Conservation (phyloP, 2,113 vertebrate genomes). For the Nothoprocta pentlandii region DNA sequence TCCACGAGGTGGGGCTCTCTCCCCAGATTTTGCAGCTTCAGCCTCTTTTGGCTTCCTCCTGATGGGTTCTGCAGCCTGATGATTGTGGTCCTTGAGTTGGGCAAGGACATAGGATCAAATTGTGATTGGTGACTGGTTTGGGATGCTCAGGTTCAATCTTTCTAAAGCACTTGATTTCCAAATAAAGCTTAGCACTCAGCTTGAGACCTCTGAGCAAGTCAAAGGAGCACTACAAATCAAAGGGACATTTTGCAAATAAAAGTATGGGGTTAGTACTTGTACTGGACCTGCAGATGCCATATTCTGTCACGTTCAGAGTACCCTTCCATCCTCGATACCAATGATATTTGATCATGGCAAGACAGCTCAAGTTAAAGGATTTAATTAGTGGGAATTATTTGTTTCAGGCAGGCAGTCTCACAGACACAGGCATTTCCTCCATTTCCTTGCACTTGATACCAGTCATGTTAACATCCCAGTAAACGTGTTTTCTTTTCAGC, state of each 20-base stretch:
- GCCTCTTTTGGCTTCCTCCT: neutral
- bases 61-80: rapidly evolving
- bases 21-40: neutral
- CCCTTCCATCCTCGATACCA: neutral
- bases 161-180: rapidly evolving
- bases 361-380: neutral
- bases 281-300: neutral
- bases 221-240: neutral
- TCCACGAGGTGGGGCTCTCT: slow-evolving; percentile 36
- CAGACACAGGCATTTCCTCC: neutral
- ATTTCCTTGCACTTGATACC: neutral
- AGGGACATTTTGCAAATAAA: neutral
- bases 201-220: neutral
- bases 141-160: neutral
- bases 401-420: neutral
- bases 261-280: neutral
- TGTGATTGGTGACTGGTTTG: rapidly evolving
- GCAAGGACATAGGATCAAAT: neutral
- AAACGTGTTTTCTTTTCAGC: slow-evolving; percentile 69
- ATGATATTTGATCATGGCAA: neutral
- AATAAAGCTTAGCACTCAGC: neutral
- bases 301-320: neutral
- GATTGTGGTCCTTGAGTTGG: neutral
- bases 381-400: neutral
- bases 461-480: slow-evolving; percentile 48